These are phyloP conservation scores for Stictonetta naevosa DNA, from an alignment of 2,113 vertebrate species.

Conservation along the genomic window DNA sequence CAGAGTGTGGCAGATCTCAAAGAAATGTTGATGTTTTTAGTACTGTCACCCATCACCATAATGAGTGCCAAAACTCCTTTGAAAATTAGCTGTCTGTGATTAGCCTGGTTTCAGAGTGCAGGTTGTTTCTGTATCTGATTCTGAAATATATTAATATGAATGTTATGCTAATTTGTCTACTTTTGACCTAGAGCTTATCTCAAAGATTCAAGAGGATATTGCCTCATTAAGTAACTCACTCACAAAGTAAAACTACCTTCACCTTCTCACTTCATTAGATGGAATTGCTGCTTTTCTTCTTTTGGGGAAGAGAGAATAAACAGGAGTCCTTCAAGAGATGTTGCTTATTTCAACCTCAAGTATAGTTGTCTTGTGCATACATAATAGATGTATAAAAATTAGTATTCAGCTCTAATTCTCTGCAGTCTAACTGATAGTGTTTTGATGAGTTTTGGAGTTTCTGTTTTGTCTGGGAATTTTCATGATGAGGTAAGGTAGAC, in stretches of 20 bases:
- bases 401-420: slow-evolving; percentile 50
- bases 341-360: slow-evolving; percentile 51
- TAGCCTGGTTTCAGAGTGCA: slow-evolving; percentile 81
- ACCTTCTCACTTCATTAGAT: slow-evolving; percentile 74
- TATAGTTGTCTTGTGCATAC: slow-evolving; percentile 18
- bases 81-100: slow-evolving; percentile 87
- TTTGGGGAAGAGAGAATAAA: slow-evolving; percentile 61
- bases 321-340: slow-evolving; percentile 48
- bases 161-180: slow-evolving; percentile 81
- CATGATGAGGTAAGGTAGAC: slow-evolving; percentile 50
- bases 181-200: slow-evolving; percentile 81
- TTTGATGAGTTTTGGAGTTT: slow-evolving; percentile 65
- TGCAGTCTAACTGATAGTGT: slow-evolving; percentile 36
- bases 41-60: slow-evolving; percentile 89
- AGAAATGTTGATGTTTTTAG: slow-evolving; percentile 72
- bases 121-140: slow-evolving; percentile 75
- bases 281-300: slow-evolving; percentile 39
- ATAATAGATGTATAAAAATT: slow-evolving; percentile 44
- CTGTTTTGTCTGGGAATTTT: slow-evolving; percentile 58
- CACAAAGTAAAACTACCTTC: slow-evolving; percentile 66
- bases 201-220: slow-evolving; percentile 79
- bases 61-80: slow-evolving; percentile 84
- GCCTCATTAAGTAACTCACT: slow-evolving; percentile 76
- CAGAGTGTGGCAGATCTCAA: slow-evolving; percentile 48
- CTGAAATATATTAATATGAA: slow-evolving; percentile 83